Evolutionary conservation across 2,888 invertebrate species (phyloP), one percentile per base, ranked within the genome.

Genomic region (Cordilura impudica): DNA sequence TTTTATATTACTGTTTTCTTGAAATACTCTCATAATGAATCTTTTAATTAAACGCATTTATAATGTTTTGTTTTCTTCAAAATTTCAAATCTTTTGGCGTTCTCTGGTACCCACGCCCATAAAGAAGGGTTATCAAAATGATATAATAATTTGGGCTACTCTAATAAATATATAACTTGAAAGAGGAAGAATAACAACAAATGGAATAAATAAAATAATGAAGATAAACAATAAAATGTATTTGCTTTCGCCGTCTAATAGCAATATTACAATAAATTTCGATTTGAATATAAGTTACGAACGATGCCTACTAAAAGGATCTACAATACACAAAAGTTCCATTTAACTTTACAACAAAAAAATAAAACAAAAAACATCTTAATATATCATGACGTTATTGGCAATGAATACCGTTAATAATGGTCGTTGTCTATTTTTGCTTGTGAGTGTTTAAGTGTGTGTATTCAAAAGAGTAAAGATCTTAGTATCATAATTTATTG

Each of bases 401-500:
- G 16, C 49, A 35, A 19, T 23, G 58, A 43, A 65, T 26, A 29
- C 49, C 65, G 58, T 72, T 65, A 72, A 51, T 65, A 72, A 72
- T 72, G 56, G 43, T 14, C 60, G 53, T 29, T 71, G 35, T 31
- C 8, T 49, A 51, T 70, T 16, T 10, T 31, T n/a, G n/a, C 19
- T 51, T 49, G 8, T 60, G 31, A 60, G 56, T 23, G 8, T 47
- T 26, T 45, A 12, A 14, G 70, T 45, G 3, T 61, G 26, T 53
- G 19, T 35, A 31, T 61, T 63, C 31, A 23, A 58, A 77, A 67
- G 19, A 49, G 53, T 21, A 53, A 69, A 65, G 23, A 56, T 71
- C n/a, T 67, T 63, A 58, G 65, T 56, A 51, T 56, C 19, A 51
- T 75, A 63, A 79, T 79, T 75, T 79, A 79, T 79, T 66, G 56